Evolutionary conservation across 1,140 invertebrate species (phyloP), one percentile per base, ranked within the genome.

Genomic region (Hetaerina americana): DNA sequence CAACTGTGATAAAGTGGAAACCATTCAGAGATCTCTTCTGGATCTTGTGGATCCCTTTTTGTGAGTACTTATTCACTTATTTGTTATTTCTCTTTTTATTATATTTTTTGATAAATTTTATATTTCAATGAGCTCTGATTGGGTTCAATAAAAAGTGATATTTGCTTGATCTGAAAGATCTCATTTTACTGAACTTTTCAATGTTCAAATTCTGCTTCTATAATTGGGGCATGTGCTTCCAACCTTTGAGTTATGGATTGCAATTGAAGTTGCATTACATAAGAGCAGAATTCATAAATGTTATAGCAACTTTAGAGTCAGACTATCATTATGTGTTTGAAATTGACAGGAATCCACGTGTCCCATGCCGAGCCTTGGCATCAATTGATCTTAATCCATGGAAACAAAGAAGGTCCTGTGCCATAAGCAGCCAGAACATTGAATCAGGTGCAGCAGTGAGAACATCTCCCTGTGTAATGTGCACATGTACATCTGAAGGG

Each of bases 401-500:
- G 85, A 80, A 78, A 73, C 84, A 86, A 73, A 73, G 80, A 24
- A 76, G 78, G 10, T 79, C 80, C 0, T 86, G 85, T 76, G 76
- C 78, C 5, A 81, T 85, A 0, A 78, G 78, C 6, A 76, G 74
- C 5, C 77, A 78, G 26, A 78, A 75, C n/a, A 84, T 88, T 28
- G 77, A 82, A n/a, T 76, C 84, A 5, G 87, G 86, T 5, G 78
- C 79, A 40, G 82, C 86, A 0, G 78, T 80, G 27, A 76, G 84
- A 70, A 80, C 85, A 27, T 86, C 85, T 5, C 86, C 86, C 2
- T 88, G 86, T 74, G 81, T 85, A 6, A 85, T 84, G 74, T 88
- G 86, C 74, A 86, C 86, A n/a, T 88, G 87, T 74, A 88, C 87
- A 1, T 82, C 80, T 72, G 87, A 88, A 81, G 86, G 86, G 73